These are phyloP conservation scores for Empidonax alnorum DNA, from an alignment of 2,113 vertebrate genomes.

Conservation along the genomic window DNA sequence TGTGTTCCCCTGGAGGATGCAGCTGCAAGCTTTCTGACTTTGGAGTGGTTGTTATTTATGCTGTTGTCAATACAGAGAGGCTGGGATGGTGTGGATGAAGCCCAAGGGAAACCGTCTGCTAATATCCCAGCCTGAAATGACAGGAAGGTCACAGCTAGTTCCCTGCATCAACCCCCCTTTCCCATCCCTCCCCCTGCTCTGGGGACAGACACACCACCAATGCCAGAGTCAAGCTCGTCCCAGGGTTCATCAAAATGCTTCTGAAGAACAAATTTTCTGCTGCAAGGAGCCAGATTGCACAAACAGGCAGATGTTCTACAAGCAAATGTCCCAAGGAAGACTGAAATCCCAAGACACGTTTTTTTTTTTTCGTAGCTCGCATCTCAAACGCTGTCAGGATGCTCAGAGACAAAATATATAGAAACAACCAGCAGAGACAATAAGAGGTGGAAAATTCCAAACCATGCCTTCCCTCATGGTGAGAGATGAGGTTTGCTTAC, in stretches of 20 bases:
- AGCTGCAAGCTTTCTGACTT: not conserved
- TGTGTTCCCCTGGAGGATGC: not conserved
- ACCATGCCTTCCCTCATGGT: not conserved
- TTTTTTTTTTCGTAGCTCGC: not conserved
- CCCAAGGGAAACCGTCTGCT: constrained; percentile 24
- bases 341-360: constrained; percentile 38
- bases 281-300: constrained; percentile 35
- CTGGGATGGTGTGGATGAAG: not conserved
- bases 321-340: constrained; percentile 27
- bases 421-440: not conserved
- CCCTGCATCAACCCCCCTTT: not conserved
- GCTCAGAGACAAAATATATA: not conserved
- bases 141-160: not conserved
- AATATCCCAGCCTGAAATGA: not conserved
- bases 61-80: not conserved
- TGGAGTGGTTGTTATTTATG: not conserved
- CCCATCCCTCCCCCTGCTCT: constrained; percentile 47
- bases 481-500: not conserved
- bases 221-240: not conserved
- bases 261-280: not conserved
- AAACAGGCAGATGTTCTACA: constrained; percentile 50
- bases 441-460: constrained; percentile 8
- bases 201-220: not conserved
- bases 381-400: constrained; percentile 2
- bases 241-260: constrained; percentile 10